phyloP scores from a whole-genome alignment of 2,888 invertebrate species.

The Tridacna gigas region DNA sequence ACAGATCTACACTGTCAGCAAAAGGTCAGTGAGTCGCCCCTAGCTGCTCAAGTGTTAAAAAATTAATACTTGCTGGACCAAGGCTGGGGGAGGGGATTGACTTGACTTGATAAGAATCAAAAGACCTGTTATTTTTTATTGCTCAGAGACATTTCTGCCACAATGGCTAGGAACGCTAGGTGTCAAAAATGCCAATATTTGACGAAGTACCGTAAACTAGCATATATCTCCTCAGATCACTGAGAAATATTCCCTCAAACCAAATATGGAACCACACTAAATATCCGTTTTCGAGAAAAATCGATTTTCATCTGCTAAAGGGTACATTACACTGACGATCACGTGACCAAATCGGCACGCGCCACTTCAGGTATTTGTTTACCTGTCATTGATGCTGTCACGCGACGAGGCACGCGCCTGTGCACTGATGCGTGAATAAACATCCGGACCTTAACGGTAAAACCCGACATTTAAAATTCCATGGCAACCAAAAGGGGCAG shows the following conservation, averaged over 20 bases:
- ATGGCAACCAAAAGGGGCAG: conserved; percentile 6
- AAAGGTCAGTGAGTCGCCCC: no score
- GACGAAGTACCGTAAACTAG: not conserved
- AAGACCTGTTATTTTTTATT: not conserved
- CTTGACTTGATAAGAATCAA: not conserved
- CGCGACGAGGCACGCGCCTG: conserved; percentile 44
- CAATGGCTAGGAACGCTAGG: not conserved
- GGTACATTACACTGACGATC: conserved; percentile 11
- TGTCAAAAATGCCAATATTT: conserved; percentile 24
- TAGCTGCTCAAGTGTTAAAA: no score
- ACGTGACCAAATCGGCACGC: conserved; percentile 34
- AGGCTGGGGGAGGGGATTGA: not conserved
- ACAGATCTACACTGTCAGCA: no score
- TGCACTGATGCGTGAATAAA: conserved; percentile 30
- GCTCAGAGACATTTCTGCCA: not conserved
- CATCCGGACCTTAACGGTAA: conserved; percentile 33
- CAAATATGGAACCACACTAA: conserved; percentile 4
- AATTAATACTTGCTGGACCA: no score
- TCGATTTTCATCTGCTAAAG: conserved; percentile 1
- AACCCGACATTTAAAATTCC: not conserved
- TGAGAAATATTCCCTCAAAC: not conserved
- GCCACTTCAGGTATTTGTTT: conserved; percentile 42
- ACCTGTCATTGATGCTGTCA: conserved; percentile 25
- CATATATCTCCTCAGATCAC: not conserved
- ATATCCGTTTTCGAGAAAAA: not conserved